phyloP scores from a whole-genome alignment of 2,888 invertebrate species.

The Andrena hattorfiana region DNA sequence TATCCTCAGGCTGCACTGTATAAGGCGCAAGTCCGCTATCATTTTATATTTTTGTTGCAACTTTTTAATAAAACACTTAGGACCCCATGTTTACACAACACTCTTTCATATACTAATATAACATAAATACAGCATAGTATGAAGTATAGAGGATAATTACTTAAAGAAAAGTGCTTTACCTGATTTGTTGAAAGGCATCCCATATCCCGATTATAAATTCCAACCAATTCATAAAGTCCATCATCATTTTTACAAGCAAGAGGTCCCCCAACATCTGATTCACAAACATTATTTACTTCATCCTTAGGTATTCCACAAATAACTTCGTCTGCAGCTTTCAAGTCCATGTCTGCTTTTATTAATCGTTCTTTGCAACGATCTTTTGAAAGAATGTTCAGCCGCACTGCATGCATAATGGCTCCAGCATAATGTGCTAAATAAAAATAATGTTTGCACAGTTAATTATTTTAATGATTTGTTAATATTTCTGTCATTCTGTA shows the following conservation, averaged over 20 bases:
- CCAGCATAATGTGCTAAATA: conserved; percentile 90
- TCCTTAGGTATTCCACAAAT: conserved; percentile 89
- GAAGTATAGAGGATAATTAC: background rate
- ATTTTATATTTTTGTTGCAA: too few relatives aligned
- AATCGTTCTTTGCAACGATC: conserved; percentile 88
- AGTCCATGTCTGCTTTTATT: conserved; percentile 86
- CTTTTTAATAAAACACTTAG: background rate
- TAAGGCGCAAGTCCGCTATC: too few relatives aligned
- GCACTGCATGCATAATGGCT: conserved; percentile 91
- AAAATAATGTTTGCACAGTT: conserved; percentile 1
- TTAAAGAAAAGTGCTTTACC: conserved; percentile 65
- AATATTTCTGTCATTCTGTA: too few relatives aligned
- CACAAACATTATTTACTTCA: conserved; percentile 91
- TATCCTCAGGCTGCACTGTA: too few relatives aligned
- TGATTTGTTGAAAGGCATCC: conserved; percentile 86
- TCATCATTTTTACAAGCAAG: conserved; percentile 91
- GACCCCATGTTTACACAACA: too few relatives aligned
- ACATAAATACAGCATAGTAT: background rate
- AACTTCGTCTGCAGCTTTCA: conserved; percentile 88
- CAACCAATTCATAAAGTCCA: conserved; percentile 89
- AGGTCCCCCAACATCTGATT: conserved; percentile 93
- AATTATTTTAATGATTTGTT: background rate
- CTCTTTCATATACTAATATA: background rate
- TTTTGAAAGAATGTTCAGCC: conserved; percentile 88
- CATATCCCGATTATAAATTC: conserved; percentile 92